Base-by-base conservation (phyloP, 1,140 invertebrate genomes). In the Nephila pilipes region DNA sequence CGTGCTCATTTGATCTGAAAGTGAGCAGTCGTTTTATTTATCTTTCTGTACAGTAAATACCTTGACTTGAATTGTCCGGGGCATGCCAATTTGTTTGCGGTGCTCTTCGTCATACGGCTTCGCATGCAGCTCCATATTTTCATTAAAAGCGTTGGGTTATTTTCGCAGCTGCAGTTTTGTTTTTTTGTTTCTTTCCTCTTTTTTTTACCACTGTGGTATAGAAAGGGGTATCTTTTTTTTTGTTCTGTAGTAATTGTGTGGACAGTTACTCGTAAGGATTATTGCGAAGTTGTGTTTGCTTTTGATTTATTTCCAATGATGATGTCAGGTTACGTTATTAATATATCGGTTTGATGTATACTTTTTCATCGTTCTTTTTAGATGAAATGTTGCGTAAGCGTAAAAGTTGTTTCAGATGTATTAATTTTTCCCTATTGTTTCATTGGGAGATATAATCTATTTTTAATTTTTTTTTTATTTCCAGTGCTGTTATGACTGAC, bases 71-170 rank as follows among this genome's bases (percentile, higher is more conserved):
- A 69, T 79, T 12, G 83, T 60, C 55, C 14, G 57, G 1, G 69
- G 65, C 87, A 20, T 79, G 65, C 14, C 87, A 80, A 79, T 88
- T 88, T 88, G 87, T 88, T 88, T 88, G 87, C 54, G 87, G 87
- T 87, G 32, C 46, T n/a, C 46, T 46, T 46, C 46, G 3, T 79
- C 46, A 63, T 75, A 6, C 32, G 38, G 65, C 55, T 12, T 38
- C 55, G 54, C 54, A 85, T 85, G 83, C 46, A 12, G 46, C 25
- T 18, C 20, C 22, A 54, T 83, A 32, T 69, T 69, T 69, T 69
- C 65, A 69, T 69, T 69, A 69, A 69, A 69, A 32, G 29, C 29
- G 65, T 4, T 25, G 65, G 65, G 29, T 32, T 69, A 69, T 32
- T 69, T 69, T 85, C n/a, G 8, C 12, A 20, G 20, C 57, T 25